Base-by-base conservation (phyloP, 1,140 invertebrate genomes). In the Physella acuta region DNA sequence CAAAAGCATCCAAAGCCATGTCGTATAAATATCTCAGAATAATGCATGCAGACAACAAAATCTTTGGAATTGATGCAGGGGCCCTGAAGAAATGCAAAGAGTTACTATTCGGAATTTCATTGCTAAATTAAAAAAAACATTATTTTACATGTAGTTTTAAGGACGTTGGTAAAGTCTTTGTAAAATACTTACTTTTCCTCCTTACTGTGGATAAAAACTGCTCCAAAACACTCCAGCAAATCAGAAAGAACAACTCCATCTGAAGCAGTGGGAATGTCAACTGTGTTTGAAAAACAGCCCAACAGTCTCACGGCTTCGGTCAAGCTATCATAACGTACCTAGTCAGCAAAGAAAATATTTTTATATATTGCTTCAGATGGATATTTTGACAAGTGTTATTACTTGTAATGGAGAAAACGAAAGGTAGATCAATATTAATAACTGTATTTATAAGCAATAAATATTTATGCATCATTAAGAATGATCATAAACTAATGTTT, bases 221-320 rank as follows among this genome's bases (percentile, higher is more conserved):
- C 77, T 17, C 75, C 71, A 71, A 79, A 81, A 28, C 68, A 52
- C 5, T 71, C 68, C 20, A 71, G 53, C 28, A 60, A 62, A 26
- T 77, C 76, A 58, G 70, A 72, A 37, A 75, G 59, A 70, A 78
- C 82, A 75, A 78, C 80, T 81, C 71, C 71, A 24, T 77, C 79
- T 52, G 65, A 37, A 4, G 67, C 63, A 16, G 76, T 70, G 44
- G 78, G 71, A 34, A 84, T 74, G 66, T 82, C 79, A 36, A 76
- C 62, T 17, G 74, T 79, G 53, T 64, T 72, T 0, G 90, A 90
- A 82, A 97, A 98, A 86, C 95, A 97, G 49, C 96, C 95, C 31
- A 99, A 86, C 33, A 96, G 87, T 53, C 94, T 87, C 49, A 99
- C 86, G 2, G 95, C 95, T 81, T 98, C 93, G 81, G 94, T 94